Conservation (phyloP, 1,140 invertebrate genomes). For the Heterodera carotae region DNA sequence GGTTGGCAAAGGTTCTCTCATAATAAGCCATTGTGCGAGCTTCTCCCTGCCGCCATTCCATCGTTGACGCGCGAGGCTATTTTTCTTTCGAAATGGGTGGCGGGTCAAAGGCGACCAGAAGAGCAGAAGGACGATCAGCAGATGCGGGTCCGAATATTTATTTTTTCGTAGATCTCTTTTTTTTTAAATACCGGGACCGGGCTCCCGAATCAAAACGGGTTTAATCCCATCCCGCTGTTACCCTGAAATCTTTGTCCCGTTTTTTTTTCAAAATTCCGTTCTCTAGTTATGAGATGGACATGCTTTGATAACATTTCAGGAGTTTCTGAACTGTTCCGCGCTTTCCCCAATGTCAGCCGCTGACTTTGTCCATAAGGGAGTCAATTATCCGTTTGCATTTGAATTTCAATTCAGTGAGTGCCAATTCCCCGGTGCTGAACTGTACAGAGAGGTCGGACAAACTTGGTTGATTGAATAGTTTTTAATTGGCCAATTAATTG, state of each 20-base stretch:
- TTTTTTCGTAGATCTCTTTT: background rate
- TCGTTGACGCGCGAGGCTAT: slow-evolving; percentile 68
- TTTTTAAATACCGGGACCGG: too few relatives aligned
- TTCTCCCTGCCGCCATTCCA: slow-evolving; percentile 78
- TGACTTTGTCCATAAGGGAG: slow-evolving; percentile 28
- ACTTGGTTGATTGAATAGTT: background rate
- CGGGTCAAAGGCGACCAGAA: background rate
- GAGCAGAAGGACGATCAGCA: background rate
- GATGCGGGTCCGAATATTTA: background rate
- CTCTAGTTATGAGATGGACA: too few relatives aligned
- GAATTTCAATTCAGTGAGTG: slow-evolving; percentile 24
- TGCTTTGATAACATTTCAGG: slow-evolving; percentile 17
- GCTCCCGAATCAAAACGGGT: too few relatives aligned
- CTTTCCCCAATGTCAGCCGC: background rate
- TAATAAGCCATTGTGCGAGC: slow-evolving; percentile 85
- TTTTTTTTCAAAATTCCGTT: too few relatives aligned
- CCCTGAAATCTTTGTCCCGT: too few relatives aligned
- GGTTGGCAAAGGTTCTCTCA: slow-evolving; percentile 76
- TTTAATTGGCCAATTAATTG: background rate
- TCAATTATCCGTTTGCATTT: slow-evolving; percentile 28
- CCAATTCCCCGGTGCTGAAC: slow-evolving; percentile 36
- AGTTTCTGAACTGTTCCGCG: slow-evolving; percentile 21
- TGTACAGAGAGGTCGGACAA: slow-evolving; percentile 24
- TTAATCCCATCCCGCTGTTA: too few relatives aligned
- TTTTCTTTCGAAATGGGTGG: slow-evolving; percentile 29